Conservation (phyloP, 2,113 vertebrate genomes). For the Stigmatopora nigra region DNA sequence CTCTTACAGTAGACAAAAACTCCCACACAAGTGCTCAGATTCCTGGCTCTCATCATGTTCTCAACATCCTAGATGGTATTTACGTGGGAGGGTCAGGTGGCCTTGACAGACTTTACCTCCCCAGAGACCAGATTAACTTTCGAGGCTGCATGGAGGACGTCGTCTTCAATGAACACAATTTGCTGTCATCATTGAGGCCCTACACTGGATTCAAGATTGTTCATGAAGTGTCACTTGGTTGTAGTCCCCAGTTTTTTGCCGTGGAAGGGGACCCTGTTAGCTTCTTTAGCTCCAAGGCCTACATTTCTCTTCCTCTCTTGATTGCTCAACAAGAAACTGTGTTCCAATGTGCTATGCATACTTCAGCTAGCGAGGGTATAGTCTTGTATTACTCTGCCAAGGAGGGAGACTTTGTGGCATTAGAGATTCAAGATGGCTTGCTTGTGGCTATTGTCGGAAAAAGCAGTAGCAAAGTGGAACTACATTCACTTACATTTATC, state of each 20-base stretch:
- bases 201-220: constrained; percentile 79
- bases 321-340: constrained; percentile 52
- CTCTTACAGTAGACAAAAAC: constrained; percentile 73
- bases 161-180: constrained; percentile 75
- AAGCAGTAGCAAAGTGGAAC: constrained; percentile 59
- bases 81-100: constrained; percentile 73
- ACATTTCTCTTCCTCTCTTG: constrained; percentile 75
- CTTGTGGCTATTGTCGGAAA: constrained; percentile 71
- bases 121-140: constrained; percentile 60
- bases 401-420: constrained; percentile 74
- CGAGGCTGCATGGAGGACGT: constrained; percentile 81
- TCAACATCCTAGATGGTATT: constrained; percentile 72
- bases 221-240: constrained; percentile 81
- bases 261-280: constrained; percentile 78
- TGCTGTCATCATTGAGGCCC: constrained; percentile 77
- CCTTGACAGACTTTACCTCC: constrained; percentile 71
- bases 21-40: constrained; percentile 63
- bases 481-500: constrained; percentile 68
- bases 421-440: constrained; percentile 79
- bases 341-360: constrained; percentile 75
- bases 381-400: constrained; percentile 78
- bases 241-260: constrained; percentile 84
- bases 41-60: constrained; percentile 49
- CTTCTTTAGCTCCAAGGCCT: constrained; percentile 89
- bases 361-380: constrained; percentile 73